Evolutionary conservation across 1,140 invertebrate genomes (phyloP), one percentile per base, ranked within the genome.

Genomic region (silkworm (Bombyx mori)): DNA sequence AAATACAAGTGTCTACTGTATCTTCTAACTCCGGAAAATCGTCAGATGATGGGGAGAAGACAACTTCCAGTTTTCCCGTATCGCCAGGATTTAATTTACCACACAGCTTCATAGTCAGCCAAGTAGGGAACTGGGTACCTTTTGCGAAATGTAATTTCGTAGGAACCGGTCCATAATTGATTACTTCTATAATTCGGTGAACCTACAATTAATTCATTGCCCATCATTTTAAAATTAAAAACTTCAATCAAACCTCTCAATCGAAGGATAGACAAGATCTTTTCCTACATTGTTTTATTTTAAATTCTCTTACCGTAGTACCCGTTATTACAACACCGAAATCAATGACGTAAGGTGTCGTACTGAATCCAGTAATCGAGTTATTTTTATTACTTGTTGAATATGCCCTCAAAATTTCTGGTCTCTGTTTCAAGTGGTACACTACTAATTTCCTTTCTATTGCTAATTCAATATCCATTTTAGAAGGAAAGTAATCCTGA

Each of bases 251-350:
- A 10, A 9, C 48, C 42, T 51, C 7, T 35, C 26, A 5, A 35
- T 35, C 26, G 2, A 35, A 35, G 26, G 26, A 35, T 35, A 47
- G 2, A 47, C 45, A 47, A 45, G 57, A 52, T 35, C 26, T 50
- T 50, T 50, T 12, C 7, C 1, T 50, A 42, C 10, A 54, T 18
- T 18, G 9, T 22, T 18, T 8, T 12, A 8, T 10, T 8, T 26
- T 22, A 22, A 18, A 18, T 18, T 18, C 12, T 18, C 64, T 75
- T 73, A 85, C 84, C 44, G 71, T 77, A 56, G 71, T 79, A 8
- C 74, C 84, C 49, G 76, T 84, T 42, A 85, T 85, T 18, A 84
- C 75, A 7, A 87, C 84, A 44, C 82, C 82, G 44, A 66, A 85
- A 63, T 87, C 84, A 55, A 87, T 74, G 8, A 85, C 62, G 35